A percentile compares a stretch with the other conserved stretches of the same genome.
Evolutionary conservation across 92 coral and sea anemone genomes (phyloP).

Genomic region (Heteractis magnifica): DNA sequence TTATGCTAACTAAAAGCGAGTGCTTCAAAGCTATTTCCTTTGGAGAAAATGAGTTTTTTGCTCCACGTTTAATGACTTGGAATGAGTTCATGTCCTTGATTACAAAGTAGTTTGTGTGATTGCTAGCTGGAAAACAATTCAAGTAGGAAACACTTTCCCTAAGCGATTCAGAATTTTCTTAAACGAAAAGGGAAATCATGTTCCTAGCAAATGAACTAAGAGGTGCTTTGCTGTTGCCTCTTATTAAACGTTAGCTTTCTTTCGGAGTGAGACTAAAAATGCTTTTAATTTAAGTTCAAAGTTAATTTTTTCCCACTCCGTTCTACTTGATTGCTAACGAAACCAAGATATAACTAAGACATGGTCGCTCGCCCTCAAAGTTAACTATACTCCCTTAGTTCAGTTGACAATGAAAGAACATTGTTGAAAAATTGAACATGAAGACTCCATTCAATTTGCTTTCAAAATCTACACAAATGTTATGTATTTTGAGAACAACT

Average conservation of each 20-base stretch:
- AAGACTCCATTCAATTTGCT: constrained; percentile 78
- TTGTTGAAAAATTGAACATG: constrained; percentile 69
- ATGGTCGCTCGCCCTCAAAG: constrained; percentile 17
- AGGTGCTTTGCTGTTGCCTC: not conserved
- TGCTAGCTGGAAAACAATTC: not conserved
- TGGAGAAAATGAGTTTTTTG: not conserved
- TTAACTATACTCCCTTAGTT: constrained; percentile 42
- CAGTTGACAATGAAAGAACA: constrained; percentile 59
- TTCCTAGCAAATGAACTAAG: not conserved
- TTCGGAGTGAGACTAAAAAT: not conserved
- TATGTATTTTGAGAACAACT: constrained; percentile 69
- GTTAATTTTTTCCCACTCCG: not conserved
- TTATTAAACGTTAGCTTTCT: not conserved
- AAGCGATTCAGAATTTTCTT: not conserved
- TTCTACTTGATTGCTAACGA: constrained; percentile 16
- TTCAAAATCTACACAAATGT: constrained; percentile 73
- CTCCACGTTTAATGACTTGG: not conserved
- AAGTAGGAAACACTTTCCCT: not conserved
- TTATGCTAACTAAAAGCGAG: not conserved
- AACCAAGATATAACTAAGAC: constrained; percentile 7
- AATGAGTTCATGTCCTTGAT: not conserved
- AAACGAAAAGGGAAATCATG: not conserved
- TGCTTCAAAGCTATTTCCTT: not conserved
- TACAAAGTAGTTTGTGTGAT: not conserved
- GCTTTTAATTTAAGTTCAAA: not conserved